Evolutionary conservation across 2,888 invertebrate genomes (phyloP), one percentile per base, ranked within the genome.

Genomic region (Palloptera scutellata): DNA sequence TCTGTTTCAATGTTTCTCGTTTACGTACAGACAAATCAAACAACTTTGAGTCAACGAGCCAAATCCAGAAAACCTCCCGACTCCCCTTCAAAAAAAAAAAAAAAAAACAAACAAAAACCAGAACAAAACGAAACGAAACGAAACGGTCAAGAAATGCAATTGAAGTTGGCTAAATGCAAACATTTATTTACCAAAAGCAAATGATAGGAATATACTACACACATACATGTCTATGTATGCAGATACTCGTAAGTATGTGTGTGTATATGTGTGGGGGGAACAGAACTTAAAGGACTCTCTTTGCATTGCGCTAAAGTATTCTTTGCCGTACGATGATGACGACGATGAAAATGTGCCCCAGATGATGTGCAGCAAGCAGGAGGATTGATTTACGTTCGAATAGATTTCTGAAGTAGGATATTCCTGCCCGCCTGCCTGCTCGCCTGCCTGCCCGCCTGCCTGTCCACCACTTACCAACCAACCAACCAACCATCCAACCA

Each of bases 361-460:
- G 54, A 19, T 6, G 15, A 30, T 30, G 30, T 30, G 30, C 6
- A 30, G 30, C 30, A 30, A 30, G 59, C 52, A 58, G 52, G 20
- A 51, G 64, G 84, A 84, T 84, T 83, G 83, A 83, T 83, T 83
- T 83, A 84, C 83, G 83, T 83, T 82, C 80, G 79, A 83, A 82
- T 81, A 84, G 83, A 84, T 82, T 83, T 82, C 78, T 82, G 78
- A 79, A 81, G 81, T 80, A 30, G 78, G 79, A 76, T 55, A 20
- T 70, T 42, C 58, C 59, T 61, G 15, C 15, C 11, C 6, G 30
- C 6, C 3, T 30, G 30, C 6, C 3, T 30, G 30, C 6, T 2
- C 6, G 30, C 30, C 53, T 64, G 67, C 54, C 30, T 30, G 30
- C 30, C 6, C 6, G 30, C 30, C n/a, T n/a, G n/a, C n/a, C n/a